Conservation (phyloP, 2,888 invertebrate species). For the Steinernema hermaphroditum region DNA sequence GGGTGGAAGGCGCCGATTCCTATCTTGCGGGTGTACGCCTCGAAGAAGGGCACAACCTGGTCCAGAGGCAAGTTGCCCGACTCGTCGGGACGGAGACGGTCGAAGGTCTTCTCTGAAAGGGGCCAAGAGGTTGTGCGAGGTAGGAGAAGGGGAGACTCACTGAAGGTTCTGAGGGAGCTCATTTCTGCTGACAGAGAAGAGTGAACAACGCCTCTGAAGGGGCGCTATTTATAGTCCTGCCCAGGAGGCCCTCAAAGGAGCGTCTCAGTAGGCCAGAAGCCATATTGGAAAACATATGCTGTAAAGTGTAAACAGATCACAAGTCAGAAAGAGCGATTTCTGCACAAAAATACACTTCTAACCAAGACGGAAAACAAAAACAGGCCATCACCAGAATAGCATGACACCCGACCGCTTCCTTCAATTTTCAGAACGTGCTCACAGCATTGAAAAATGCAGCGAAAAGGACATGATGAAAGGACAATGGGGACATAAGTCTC, state of each 20-base stretch:
- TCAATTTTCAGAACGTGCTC: too few species aligned
- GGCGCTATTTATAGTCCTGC: background rate
- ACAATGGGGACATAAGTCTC: too few species aligned
- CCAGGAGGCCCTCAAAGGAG: background rate
- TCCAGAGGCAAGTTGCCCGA: background rate
- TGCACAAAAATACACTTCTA: too few species aligned
- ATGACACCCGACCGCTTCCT: too few species aligned
- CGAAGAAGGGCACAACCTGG: background rate
- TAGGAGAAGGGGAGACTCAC: background rate
- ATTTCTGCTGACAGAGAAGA: background rate
- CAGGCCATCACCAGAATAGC: too few species aligned
- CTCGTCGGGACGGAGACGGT: background rate
- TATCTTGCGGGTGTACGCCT: background rate
- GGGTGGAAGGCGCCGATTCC: slow-evolving; percentile 15
- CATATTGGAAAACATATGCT: too few species aligned
- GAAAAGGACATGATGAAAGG: too few species aligned
- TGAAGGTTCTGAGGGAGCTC: slow-evolving; percentile 3
- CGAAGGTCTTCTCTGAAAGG: background rate
- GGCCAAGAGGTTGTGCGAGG: background rate
- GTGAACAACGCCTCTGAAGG: background rate
- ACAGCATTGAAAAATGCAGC: too few species aligned
- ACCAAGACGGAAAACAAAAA: too few species aligned
- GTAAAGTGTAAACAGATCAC: too few species aligned
- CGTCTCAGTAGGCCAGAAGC: background rate
- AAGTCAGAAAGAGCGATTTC: too few species aligned